Conservation (phyloP, 2,113 vertebrate species). For the Cnemophilus loriae region DNA sequence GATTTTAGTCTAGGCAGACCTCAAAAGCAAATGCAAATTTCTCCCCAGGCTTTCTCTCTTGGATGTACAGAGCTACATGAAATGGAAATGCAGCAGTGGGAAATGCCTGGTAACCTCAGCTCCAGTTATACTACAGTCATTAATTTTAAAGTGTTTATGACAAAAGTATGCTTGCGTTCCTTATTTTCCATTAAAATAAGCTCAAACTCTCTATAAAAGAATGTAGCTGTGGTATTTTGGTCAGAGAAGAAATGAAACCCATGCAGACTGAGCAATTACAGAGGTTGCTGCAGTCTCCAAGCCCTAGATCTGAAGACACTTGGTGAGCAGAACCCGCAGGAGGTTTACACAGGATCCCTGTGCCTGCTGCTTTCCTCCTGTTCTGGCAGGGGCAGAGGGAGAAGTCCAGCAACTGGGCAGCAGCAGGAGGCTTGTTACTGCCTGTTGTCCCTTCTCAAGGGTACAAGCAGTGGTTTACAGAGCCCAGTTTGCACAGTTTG, state of each 20-base stretch:
- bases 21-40: constrained; percentile 43
- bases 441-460: background rate
- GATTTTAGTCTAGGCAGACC: background rate
- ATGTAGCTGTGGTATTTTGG: background rate
- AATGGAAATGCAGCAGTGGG: background rate
- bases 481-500: background rate
- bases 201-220: background rate
- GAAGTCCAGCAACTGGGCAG: background rate
- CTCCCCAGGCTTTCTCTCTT: background rate
- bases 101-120: background rate
- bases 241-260: background rate
- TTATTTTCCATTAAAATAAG: constrained; percentile 13
- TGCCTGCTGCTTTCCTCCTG: background rate
- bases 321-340: background rate
- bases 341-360: background rate
- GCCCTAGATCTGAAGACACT: background rate
- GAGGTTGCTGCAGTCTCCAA: background rate
- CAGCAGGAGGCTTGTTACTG: background rate
- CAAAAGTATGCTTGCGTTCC: background rate
- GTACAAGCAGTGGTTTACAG: background rate
- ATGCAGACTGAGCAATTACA: background rate
- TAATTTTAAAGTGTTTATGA: constrained; percentile 22
- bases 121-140: background rate
- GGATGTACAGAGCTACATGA: background rate
- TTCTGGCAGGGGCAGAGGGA: background rate